Base-by-base conservation (phyloP, 2,113 vertebrate genomes). In the Probosciger aterrimus region DNA sequence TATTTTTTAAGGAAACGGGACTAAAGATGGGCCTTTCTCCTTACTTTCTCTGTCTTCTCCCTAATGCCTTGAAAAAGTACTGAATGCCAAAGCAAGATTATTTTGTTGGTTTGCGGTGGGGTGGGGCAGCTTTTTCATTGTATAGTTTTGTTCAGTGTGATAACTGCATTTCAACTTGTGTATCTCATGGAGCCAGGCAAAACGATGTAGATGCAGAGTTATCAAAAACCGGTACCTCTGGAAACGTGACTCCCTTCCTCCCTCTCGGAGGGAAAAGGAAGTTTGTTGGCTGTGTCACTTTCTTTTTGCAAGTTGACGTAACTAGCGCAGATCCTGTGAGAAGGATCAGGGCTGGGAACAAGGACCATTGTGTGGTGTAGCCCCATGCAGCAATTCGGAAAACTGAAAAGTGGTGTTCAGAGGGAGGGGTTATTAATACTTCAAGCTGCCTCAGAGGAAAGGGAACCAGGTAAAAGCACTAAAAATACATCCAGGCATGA, bases 301-400 rank as follows among this genome's bases (percentile, higher is more conserved):
- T 65, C 13, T 93, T 78, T 78, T 71, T 82, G 60, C 37, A 69
- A 50, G 62, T 30, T 90, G 84, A 64, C 3, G 15, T 88, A 86
- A 82, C 55, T n/a, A 41, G 35, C n/a, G 41, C 71, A 47, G 69
- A 43, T 93, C 95, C 81, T 88, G 77, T 93, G 82, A 88, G 95
- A 69, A 85, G 76, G 94, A 91, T 94, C 69, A 91, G 62, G 62
- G 15, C 47, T 84, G 60, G 50, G 52, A 89, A 91, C 53, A 92
- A 93, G 76, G 81, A 37, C 73, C 37, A 9, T 79, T 96, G 86
- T 92, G 76, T 2, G 2, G 20, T 44, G 35, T 28, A 53, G 30
- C 43, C 49, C 50, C 35, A 19, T 82, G 73, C 44, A 86, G 46
- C 39, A 63, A 43, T 88, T 80, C 33, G 63, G 82, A 70, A 86